phyloP scores from a whole-genome alignment of 1,140 invertebrate species.

The Melipona quadrifasciata region DNA sequence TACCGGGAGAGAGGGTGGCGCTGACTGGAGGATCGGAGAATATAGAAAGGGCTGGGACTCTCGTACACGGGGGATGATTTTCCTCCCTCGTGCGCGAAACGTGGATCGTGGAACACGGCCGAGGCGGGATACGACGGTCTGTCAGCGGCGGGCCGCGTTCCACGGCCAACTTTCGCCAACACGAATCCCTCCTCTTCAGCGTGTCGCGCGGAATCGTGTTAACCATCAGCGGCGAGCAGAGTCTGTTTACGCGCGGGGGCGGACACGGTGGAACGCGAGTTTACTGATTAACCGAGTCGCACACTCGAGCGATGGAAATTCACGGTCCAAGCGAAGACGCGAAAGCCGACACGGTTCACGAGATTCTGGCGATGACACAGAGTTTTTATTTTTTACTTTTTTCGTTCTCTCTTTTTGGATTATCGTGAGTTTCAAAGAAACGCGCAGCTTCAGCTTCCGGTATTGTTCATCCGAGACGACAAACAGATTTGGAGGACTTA shows the following conservation, averaged over 20 bases:
- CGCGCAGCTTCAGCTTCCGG: too few relatives aligned
- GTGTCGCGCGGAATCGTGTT: constrained; percentile 39
- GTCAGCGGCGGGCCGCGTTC: constrained; percentile 33
- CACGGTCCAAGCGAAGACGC: background rate
- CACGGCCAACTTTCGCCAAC: constrained; percentile 33
- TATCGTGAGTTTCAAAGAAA: too few relatives aligned
- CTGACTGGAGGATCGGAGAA: background rate
- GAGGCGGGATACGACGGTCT: constrained; percentile 36
- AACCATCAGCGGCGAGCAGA: background rate
- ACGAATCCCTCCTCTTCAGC: constrained; percentile 46
- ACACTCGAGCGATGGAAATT: background rate
- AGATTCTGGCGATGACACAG: background rate
- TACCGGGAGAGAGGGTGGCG: constrained; percentile 51
- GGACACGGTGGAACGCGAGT: constrained; percentile 24
- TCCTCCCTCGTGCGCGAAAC: too few relatives aligned
- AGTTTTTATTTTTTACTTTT: too few relatives aligned
- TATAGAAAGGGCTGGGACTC: background rate
- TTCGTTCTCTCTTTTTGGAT: too few relatives aligned
- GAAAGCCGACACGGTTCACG: background rate
- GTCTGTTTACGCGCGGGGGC: background rate
- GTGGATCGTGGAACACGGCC: background rate
- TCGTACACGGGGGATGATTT: background rate
- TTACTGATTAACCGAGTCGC: constrained; percentile 25
- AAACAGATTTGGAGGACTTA: too few relatives aligned
- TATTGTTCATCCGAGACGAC: too few relatives aligned